A percentile compares a stretch with the other conserved stretches of the same genome.
Conservation (phyloP, 2,113 vertebrate species). For the Monopterus albus region DNA sequence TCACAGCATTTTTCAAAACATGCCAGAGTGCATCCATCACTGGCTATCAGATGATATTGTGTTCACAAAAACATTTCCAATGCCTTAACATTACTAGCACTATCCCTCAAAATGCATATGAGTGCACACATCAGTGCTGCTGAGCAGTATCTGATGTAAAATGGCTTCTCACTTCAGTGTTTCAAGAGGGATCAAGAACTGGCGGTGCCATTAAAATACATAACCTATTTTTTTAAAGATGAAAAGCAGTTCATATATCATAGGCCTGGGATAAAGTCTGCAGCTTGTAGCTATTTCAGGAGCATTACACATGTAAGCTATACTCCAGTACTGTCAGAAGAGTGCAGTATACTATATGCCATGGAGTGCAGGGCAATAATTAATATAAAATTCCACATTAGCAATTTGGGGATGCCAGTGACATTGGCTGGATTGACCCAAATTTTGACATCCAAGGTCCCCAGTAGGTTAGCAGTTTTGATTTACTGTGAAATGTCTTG, state of each 20-base stretch:
- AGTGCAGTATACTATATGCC: too few relatives aligned
- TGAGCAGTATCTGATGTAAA: constrained; percentile 10
- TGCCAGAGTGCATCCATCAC: constrained; percentile 43
- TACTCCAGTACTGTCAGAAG: neutral
- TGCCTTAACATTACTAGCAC: constrained; percentile 29
- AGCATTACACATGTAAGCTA: neutral
- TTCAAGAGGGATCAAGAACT: constrained; percentile 22
- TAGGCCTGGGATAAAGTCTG: neutral
- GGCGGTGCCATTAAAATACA: neutral
- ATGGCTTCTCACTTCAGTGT: constrained; percentile 5
- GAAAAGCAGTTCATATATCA: constrained; percentile 5
- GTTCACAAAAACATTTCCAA: constrained; percentile 38
- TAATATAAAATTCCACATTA: too few relatives aligned
- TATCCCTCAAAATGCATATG: constrained; percentile 8
- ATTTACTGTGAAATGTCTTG: too few relatives aligned
- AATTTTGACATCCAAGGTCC: too few relatives aligned
- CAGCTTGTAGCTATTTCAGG: neutral
- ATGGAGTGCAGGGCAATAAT: too few relatives aligned
- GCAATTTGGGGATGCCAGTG: too few relatives aligned
- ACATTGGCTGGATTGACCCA: too few relatives aligned
- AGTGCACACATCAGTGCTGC: constrained; percentile 1
- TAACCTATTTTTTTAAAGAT: neutral
- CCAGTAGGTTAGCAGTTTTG: too few relatives aligned
- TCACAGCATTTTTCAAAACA: constrained; percentile 49
- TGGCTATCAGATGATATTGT: constrained; percentile 47